phyloP scores from a whole-genome alignment of 2,113 vertebrate species.

The Microtus richardsoni region DNA sequence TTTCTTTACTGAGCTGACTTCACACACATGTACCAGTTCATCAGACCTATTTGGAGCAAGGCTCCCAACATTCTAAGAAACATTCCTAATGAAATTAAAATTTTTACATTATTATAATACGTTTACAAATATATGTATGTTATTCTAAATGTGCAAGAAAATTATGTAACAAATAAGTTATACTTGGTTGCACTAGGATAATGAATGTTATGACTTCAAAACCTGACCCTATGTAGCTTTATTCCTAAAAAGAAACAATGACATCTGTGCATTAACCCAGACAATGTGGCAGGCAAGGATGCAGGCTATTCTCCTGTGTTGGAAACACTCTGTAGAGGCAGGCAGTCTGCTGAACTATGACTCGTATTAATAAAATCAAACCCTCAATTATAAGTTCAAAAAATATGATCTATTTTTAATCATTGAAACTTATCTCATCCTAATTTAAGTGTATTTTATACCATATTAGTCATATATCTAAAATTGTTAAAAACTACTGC shows the following conservation, averaged over 20 bases:
- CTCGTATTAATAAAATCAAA: background rate
- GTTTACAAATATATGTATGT: background rate
- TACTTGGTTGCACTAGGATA: background rate
- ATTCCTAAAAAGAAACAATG: background rate
- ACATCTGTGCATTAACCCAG: background rate
- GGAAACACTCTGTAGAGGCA: background rate
- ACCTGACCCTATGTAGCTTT: background rate
- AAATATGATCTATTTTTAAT: background rate
- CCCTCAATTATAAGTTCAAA: background rate
- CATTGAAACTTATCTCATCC: background rate
- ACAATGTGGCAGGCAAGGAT: background rate
- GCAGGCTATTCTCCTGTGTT: background rate
- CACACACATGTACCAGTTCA: no score
- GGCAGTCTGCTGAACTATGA: background rate
- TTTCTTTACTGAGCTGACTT: no score
- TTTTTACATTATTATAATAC: fast-evolving
- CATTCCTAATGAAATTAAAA: background rate
- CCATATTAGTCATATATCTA: background rate
- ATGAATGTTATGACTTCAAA: background rate
- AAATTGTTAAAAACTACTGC: background rate
- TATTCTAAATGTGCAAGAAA: background rate
- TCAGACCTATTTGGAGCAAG: no score
- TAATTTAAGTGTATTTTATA: background rate
- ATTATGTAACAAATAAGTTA: background rate
- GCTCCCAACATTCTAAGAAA: background rate